These are phyloP conservation scores for Erythrolamprus reginae DNA, from an alignment of 2,113 vertebrate species.

Conservation along the genomic window DNA sequence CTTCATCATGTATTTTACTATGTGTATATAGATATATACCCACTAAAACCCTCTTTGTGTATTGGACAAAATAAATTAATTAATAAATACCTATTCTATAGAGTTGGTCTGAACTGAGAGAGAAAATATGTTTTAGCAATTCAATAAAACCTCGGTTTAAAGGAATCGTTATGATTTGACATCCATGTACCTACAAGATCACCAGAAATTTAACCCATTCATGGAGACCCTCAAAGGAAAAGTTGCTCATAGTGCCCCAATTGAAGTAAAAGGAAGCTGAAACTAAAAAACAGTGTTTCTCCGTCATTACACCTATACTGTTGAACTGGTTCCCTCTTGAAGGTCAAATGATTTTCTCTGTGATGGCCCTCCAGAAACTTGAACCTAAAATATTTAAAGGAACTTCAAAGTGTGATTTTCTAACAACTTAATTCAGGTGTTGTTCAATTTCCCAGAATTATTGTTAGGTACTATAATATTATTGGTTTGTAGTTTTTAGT, in stretches of 20 bases:
- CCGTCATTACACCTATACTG: background rate
- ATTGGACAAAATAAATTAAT: too few relatives aligned
- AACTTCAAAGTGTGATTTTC: background rate
- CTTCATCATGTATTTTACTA: too few relatives aligned
- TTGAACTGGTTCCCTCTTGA: background rate
- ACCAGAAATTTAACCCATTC: background rate
- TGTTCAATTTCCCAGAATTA: background rate
- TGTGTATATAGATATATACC: too few relatives aligned
- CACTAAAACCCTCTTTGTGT: too few relatives aligned
- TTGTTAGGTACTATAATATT: background rate
- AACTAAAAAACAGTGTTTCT: background rate
- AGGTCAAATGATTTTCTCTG: background rate
- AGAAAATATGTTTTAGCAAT: background rate
- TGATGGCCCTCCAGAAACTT: background rate
- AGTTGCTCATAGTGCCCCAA: background rate
- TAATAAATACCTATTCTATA: too few relatives aligned
- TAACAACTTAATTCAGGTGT: background rate
- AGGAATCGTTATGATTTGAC: background rate
- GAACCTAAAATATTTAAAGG: background rate
- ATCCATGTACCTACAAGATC: background rate
- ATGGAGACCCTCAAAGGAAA: background rate
- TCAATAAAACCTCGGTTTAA: background rate
- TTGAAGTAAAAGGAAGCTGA: background rate
- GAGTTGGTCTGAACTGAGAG: too few relatives aligned
- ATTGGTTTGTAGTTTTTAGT: background rate